Evolutionary conservation across 2,113 vertebrate genomes (phyloP).

Genomic region (Copsychus sechellarum): DNA sequence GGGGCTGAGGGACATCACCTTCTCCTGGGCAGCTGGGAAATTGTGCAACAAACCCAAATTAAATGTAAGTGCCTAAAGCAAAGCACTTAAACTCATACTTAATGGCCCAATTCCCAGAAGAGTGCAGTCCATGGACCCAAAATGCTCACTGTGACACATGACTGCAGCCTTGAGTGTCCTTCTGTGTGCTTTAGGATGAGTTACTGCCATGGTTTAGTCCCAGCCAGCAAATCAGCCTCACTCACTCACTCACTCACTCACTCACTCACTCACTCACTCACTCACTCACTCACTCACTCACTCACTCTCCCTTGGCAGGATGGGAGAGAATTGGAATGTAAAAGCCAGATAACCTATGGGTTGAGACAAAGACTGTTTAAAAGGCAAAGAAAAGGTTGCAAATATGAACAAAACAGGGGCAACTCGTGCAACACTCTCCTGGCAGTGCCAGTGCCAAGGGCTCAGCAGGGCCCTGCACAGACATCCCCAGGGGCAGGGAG

Average conservation of each 20-base stretch:
- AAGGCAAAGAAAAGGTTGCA: not conserved
- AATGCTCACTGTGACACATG: not conserved
- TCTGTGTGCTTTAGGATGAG: not conserved
- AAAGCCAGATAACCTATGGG: not conserved
- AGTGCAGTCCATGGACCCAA: not conserved
- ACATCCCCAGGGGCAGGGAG: not conserved
- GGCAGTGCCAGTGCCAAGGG: not conserved
- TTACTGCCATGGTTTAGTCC: not conserved
- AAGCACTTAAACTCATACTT: constrained; percentile 25
- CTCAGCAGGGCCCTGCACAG: not conserved
- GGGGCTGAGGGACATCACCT: not conserved
- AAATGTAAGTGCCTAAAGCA: constrained; percentile 2
- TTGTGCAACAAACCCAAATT: constrained; percentile 17
- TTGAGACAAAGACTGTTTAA: not conserved
- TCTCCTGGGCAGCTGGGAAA: constrained; percentile 3
- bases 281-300: not conserved
- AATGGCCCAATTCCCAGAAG: constrained; percentile 16
- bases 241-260: not conserved
- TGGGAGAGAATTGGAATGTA: not conserved
- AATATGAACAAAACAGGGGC: not conserved
- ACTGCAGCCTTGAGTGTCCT: not conserved
- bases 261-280: not conserved
- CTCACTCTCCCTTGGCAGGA: not conserved
- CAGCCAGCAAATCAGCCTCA: not conserved
- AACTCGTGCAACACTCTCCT: fast-evolving